Percentiles rank a stretch among this genome's conserved stretches.
These are phyloP conservation scores for Anarrhichthys ocellatus DNA, from an alignment of 2,113 vertebrate species.

Conservation along the genomic window DNA sequence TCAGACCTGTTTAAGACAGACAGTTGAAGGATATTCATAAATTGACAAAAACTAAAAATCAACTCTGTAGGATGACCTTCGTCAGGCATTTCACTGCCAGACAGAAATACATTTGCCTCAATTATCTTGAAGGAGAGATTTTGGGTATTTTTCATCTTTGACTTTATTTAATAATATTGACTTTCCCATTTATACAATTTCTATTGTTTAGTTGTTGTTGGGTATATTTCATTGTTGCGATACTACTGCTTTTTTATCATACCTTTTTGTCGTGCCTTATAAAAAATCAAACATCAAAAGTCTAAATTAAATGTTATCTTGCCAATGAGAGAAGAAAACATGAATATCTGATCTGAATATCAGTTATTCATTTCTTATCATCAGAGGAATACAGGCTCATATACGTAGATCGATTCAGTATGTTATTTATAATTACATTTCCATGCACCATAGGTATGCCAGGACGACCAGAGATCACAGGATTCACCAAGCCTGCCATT, in stretches of 20 bases:
- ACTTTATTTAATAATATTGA: neutral
- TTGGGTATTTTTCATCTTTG: neutral
- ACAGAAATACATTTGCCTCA: neutral
- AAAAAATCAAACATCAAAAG: neutral
- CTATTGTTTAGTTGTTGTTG: neutral
- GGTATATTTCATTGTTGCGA: neutral
- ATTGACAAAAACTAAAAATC: neutral
- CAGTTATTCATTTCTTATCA: neutral
- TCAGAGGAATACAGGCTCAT: neutral
- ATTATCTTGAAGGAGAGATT: neutral
- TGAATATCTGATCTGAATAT: constrained; percentile 4
- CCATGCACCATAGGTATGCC: constrained; percentile 88
- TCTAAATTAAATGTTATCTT: neutral
- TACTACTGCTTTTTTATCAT: neutral
- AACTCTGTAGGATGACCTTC: neutral
- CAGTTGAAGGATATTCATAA: constrained; percentile 3
- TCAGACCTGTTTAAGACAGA: neutral
- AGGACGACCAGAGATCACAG: constrained; percentile 93
- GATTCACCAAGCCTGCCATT: constrained; percentile 93
- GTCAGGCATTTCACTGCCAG: neutral
- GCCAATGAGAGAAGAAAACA: neutral
- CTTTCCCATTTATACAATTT: neutral
- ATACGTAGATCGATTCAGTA: neutral
- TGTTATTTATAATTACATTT: constrained; percentile 12
- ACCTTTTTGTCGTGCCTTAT: neutral